Base-by-base conservation (phyloP, 2,888 invertebrate species). In the Clostera curtula region DNA sequence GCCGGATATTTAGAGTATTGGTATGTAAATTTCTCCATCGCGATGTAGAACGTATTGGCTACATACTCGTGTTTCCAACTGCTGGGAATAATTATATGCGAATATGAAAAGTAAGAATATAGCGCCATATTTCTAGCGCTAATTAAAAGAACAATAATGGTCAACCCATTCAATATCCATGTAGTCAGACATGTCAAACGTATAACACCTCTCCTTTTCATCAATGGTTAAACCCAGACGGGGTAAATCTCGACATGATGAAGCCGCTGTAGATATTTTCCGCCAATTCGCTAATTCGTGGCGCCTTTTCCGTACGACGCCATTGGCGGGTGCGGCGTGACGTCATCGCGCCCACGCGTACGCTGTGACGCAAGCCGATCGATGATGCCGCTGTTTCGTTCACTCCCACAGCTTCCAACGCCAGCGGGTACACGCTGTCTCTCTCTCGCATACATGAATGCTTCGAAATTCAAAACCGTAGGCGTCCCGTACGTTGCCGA, bases 291-390 rank as follows among this genome's bases (percentile, higher is more conserved):
- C 56, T 50, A 51, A 59, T 54, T 57, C 52, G 65, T 76, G 76
- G 76, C 76, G 79, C 75, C 71, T 66, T 77, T 82, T 79, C 62
- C 52, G 36, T 36, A 40, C 30, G 23, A 38, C 29, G 27, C 50
- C 53, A 80, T 82, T 82, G 82, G 82, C 55, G 50, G 58, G 49
- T 38, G 47, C 44, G 45, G 43, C 49, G 67, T 82, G 82, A 82
- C 83, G 80, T 82, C 83, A 79, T 73, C 70, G 72, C 84, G 60
- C 82, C 80, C 79, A 84, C 80, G 77, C 80, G 67, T 61, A 32
- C 49, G 49, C 49, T 60, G 71, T 82, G 83, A 85, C 84, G 84
- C 82, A 83, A 75, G 66, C 66, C 66, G 68, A 80, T 83, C 83
- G 76, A 82, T 82, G 64, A 26, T 25, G 49, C 36, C 35, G 33